A percentile compares a stretch with the other conserved stretches of the same genome.
Conservation (phyloP, 2,113 vertebrate species). For the Puma concolor region DNA sequence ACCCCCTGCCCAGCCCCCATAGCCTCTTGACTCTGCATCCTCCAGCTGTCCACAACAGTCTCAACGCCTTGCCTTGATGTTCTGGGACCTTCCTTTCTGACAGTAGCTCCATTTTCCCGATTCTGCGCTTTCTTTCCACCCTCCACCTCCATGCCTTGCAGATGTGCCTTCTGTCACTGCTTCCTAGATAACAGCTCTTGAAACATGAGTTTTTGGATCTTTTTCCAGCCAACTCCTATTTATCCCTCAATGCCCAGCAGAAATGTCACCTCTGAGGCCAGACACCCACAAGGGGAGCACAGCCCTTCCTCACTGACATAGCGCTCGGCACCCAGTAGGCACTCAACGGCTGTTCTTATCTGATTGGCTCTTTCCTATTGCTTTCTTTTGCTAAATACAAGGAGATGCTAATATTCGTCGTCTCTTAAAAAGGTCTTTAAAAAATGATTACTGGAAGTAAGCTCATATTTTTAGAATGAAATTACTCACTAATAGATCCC, state of each 20-base stretch:
- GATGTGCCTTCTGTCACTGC: not conserved
- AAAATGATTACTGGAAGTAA: not conserved
- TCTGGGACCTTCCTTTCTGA: not conserved
- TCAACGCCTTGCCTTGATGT: accelerated
- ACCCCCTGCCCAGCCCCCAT: accelerated
- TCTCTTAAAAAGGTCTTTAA: not conserved
- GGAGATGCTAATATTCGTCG: too few species aligned
- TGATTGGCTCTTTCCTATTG: too few species aligned
- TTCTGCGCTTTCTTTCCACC: too few species aligned
- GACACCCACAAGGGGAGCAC: not conserved
- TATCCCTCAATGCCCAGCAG: not conserved
- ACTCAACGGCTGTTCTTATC: accelerated
- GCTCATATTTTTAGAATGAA: not conserved
- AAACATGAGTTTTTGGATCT: not conserved
- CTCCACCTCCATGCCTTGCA: not conserved
- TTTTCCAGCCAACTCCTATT: not conserved
- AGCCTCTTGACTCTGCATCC: not conserved
- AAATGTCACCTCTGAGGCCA: not conserved
- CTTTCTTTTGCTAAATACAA: not conserved
- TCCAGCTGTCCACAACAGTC: accelerated
- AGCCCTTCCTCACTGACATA: accelerated
- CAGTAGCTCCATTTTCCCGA: accelerated
- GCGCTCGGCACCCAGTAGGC: not conserved
- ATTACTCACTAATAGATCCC: not conserved
- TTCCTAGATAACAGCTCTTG: not conserved